Base-by-base conservation (phyloP, 2,113 vertebrate species). In the Antechinus flavipes region DNA sequence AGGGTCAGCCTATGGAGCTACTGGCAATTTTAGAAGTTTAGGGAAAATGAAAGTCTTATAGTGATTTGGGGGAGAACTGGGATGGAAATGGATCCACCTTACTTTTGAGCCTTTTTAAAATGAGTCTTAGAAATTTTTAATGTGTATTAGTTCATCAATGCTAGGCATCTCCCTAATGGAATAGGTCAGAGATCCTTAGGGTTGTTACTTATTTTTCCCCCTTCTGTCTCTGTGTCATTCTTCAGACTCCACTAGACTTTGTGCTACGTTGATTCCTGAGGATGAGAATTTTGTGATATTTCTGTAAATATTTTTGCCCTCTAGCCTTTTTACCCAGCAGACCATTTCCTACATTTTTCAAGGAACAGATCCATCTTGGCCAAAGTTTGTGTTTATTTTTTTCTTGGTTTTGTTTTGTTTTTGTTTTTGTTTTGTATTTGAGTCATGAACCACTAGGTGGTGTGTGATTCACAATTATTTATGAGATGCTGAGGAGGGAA, bases 171-270 rank as follows among this genome's bases (percentile, higher is more conserved):
- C 1, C 2, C 54, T 54, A 26, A 25, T 10, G 0, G 24, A 47
- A 25, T 30, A n/a, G 6, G 12, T 42, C 1, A n/a, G 54, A 61
- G 47, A 23, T 30, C 24, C 2, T 42, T 42, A 19, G 35, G 35
- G 5, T 76, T 22, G 5, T 22, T 42, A n/a, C 16, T 0, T 1
- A 24, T n/a, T 11, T 23, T 16, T 1, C 16, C 58, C 49, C 16
- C 2, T 14, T 12, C 10, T 55, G 27, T 58, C 26, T 0, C 3
- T 0, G 0, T 49, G 0, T 49, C 90, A 90, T 35, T 56, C 24
- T 53, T 58, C 30, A 23, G 35, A 19, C 35, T 23, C 68, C 35
- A 22, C n/a, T 84, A 84, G n/a, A 6, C 14, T 68, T 68, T 76
- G 35, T 84, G 68, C 68, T 84, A 2, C 7, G 19, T 23, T 68